Percentiles rank a stretch among this genome's conserved stretches.
Conservation (phyloP, 2,888 invertebrate genomes). For the Sycophila texana region DNA sequence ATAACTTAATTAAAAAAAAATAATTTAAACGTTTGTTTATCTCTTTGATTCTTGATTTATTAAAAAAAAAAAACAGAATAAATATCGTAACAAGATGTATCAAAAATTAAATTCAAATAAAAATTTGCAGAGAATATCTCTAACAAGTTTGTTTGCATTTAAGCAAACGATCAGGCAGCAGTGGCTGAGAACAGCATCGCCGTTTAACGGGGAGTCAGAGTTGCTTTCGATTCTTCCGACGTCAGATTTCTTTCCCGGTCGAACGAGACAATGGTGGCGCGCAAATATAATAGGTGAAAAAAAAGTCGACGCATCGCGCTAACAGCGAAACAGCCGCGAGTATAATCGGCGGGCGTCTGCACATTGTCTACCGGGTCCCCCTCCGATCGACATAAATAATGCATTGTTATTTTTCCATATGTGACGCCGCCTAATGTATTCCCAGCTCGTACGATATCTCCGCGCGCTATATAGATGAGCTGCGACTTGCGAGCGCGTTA, state of each 20-base stretch:
- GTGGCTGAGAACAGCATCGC: background rate
- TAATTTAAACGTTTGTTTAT: too few species aligned
- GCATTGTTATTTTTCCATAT: slow-evolving; percentile 65
- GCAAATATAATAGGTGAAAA: background rate
- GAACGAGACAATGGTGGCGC: too few species aligned
- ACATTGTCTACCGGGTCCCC: slow-evolving; percentile 65
- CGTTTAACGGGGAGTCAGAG: too few species aligned
- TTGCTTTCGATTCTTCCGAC: too few species aligned
- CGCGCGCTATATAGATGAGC: slow-evolving; percentile 46
- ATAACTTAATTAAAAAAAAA: too few species aligned
- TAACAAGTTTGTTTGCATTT: too few species aligned
- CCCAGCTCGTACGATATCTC: slow-evolving; percentile 62
- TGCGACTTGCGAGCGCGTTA: background rate
- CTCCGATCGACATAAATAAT: slow-evolving; percentile 65
- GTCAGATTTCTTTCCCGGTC: too few species aligned
- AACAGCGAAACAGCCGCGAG: slow-evolving; percentile 1
- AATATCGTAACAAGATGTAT: too few species aligned
- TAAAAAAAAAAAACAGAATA: too few species aligned
- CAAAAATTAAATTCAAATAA: too few species aligned
- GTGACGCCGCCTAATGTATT: slow-evolving; percentile 62
- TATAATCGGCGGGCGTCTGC: slow-evolving; percentile 63
- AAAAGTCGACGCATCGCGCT: slow-evolving; percentile 10
- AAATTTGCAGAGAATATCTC: too few species aligned
- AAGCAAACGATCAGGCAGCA: background rate
- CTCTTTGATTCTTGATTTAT: too few species aligned